Base-by-base conservation (phyloP, 2,113 vertebrate species). In the Lates calcarifer region DNA sequence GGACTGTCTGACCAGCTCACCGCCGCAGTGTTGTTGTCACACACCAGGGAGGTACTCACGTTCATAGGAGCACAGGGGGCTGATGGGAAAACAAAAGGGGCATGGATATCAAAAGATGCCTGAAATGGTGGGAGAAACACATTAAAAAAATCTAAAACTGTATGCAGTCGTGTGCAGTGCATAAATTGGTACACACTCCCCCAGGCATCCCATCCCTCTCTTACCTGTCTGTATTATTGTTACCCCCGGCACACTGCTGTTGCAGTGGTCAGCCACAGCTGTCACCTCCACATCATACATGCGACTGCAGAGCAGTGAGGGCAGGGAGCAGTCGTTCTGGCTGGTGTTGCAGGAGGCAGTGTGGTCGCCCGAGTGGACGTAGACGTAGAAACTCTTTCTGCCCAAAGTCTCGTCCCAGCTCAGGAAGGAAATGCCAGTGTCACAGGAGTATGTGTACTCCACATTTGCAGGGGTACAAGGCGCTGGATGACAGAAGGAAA, bases 51-150 rank as follows among this genome's bases (percentile, higher is more conserved):
- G 17, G 89, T 87, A 1, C 75, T 90, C 33, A 96, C 58, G 22
- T 94, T 93, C 72, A 83, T 51, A 20, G 95, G 95, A 29, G 93
- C 76, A 72, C 96, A 96, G 2, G 95, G 95, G 14, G 91, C 96
- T 96, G 87, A 80, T 83, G 72, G 74, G 56, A 51, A 84, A 79
- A 41, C 15, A 60, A 55, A 63, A 29, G 5, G 13, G 45, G n/a
- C 33, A 41, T 37, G 29, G 12, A 62, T 13, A 39, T 62, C 20
- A n/a, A 39, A 22, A 9, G 18, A 62, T 18, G 45, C 6, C 18
- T 43, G 15, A 43, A 17, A 43, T 43, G 12, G 15, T 12, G 4
- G 12, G 14, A 17, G 14, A 55, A 55, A 31, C 29, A 37, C 4
- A 35, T 35, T 7, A 35, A 35, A 35, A 35, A 35, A 35, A 7